These are phyloP conservation scores for Eumerus sabulonum DNA, from an alignment of 2,888 invertebrate genomes.

Conservation along the genomic window DNA sequence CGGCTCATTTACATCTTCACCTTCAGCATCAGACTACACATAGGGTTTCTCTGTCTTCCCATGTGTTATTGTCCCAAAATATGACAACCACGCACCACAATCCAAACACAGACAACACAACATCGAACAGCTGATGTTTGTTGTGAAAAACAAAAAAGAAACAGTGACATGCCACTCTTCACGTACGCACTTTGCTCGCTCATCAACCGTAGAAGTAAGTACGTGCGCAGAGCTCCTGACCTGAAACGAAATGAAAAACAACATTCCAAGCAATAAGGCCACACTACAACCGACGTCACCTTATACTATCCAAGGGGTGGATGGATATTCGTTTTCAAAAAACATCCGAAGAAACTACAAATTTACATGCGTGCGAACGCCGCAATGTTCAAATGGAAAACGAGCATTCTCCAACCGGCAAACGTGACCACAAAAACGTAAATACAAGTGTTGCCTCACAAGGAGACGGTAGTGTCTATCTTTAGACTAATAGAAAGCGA, in stretches of 20 bases:
- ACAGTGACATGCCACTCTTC: slow-evolving; percentile 18
- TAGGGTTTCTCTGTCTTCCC: neutral
- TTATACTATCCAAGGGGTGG: too few relatives aligned
- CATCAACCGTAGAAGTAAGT: too few relatives aligned
- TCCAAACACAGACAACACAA: neutral
- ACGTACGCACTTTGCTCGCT: slow-evolving; percentile 38
- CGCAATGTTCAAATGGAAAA: neutral
- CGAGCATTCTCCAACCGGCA: slow-evolving; percentile 15
- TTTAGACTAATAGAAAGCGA: neutral
- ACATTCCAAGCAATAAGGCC: slow-evolving; percentile 5
- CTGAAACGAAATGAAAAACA: too few relatives aligned
- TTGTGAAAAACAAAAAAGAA: slow-evolving; percentile 26
- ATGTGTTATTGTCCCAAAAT: slow-evolving; percentile 7
- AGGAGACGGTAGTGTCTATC: slow-evolving; percentile 2
- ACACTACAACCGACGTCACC: neutral
- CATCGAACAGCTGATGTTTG: slow-evolving; percentile 46
- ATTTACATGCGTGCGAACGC: neutral
- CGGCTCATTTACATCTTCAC: too few relatives aligned
- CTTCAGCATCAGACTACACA: neutral
- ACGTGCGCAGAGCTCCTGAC: too few relatives aligned
- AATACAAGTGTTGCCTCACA: neutral
- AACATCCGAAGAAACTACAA: too few relatives aligned
- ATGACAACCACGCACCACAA: too few relatives aligned
- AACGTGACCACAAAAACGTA: slow-evolving; percentile 37
- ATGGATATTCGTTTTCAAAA: neutral